These are phyloP conservation scores for Caenorhabditis becei DNA, from an alignment of 2,888 invertebrate genomes.

Conservation along the genomic window DNA sequence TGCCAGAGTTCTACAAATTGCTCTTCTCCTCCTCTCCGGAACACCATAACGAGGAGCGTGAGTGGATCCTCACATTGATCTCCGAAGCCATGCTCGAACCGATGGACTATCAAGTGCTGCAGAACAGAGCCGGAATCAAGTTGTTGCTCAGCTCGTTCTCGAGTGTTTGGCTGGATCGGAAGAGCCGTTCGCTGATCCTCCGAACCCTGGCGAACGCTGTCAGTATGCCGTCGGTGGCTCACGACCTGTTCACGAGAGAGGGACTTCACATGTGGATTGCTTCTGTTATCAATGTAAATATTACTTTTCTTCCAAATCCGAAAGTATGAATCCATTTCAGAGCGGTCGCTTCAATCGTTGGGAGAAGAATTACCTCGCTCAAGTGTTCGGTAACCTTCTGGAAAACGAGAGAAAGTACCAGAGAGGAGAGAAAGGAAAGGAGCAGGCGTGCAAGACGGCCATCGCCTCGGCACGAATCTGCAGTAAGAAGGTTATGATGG, in stretches of 20 bases:
- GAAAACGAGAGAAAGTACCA: constrained; percentile 65
- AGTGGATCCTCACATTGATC: constrained; percentile 89
- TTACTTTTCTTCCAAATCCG: not conserved
- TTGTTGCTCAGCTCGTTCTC: constrained; percentile 60
- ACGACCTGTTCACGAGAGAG: constrained; percentile 62
- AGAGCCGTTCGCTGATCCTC: constrained; percentile 43
- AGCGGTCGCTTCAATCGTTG: constrained; percentile 64
- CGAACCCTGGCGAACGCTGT: constrained; percentile 45
- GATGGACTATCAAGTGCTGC: constrained; percentile 87
- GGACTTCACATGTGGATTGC: constrained; percentile 70
- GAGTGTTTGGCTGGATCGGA: constrained; percentile 47
- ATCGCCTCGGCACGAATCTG: constrained; percentile 44
- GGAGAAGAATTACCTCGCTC: constrained; percentile 70
- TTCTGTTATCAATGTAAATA: constrained; percentile 58
- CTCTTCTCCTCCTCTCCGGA: constrained; percentile 88
- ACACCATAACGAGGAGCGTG: constrained; percentile 85
- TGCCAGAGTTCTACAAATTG: constrained; percentile 90
- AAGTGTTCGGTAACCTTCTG: constrained; percentile 59
- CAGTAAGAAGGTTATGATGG: constrained; percentile 40
- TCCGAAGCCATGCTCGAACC: constrained; percentile 88
- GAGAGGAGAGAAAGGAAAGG: constrained; percentile 59
- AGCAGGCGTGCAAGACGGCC: constrained; percentile 36
- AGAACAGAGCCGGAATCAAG: constrained; percentile 81
- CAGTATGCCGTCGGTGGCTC: constrained; percentile 65
- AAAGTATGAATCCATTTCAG: constrained; percentile 28